A percentile compares a stretch with the other conserved stretches of the same genome.
Evolutionary conservation across 2,888 invertebrate species (phyloP).

Genomic region (Eupithecia pulchellata): DNA sequence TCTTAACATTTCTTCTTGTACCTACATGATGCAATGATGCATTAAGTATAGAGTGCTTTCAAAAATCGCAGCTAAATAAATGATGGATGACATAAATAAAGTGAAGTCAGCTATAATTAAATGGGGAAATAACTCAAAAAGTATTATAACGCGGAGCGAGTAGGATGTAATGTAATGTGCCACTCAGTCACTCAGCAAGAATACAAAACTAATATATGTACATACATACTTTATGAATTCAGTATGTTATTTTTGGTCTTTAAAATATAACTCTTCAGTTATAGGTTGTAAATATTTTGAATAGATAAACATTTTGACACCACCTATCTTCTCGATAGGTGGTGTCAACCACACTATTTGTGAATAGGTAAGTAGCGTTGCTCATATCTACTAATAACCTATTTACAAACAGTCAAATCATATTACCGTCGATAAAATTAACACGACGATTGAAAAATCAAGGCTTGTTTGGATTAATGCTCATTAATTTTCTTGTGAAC

Average conservation of each 20-base stretch:
- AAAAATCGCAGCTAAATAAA: slow-evolving; percentile 4
- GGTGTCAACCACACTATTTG: too few species aligned
- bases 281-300: too few species aligned
- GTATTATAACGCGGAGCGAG: background rate
- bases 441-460: background rate
- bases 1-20: background rate
- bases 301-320: too few species aligned
- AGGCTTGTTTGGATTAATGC: background rate
- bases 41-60: background rate
- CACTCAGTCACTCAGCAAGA: slow-evolving; percentile 6
- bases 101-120: slow-evolving; percentile 2
- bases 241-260: background rate
- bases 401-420: background rate
- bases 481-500: background rate
- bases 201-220: background rate
- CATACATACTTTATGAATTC: background rate
- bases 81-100: slow-evolving; percentile 19
- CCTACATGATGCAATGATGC: background rate
- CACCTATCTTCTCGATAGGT: too few species aligned
- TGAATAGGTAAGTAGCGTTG: too few species aligned
- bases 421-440: background rate
- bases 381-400: too few species aligned
- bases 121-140: slow-evolving; percentile 12
- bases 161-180: slow-evolving; percentile 6
- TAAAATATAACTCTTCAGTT: too few species aligned